Conservation (phyloP, 2,888 invertebrate species). For the Mycogona germanica region DNA sequence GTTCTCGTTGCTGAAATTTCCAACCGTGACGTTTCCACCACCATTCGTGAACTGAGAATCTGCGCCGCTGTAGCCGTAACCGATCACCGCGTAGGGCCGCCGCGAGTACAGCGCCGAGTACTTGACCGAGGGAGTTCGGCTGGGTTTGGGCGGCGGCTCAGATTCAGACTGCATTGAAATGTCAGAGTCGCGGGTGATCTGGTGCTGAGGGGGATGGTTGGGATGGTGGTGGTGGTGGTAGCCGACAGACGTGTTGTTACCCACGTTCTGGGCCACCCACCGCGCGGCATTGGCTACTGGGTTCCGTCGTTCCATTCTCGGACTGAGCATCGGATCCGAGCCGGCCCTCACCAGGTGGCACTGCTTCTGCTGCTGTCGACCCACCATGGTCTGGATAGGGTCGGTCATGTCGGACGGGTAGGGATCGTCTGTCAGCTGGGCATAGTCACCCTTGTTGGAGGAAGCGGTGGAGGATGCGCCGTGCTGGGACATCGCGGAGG, state of each 20-base stretch:
- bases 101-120: constrained; percentile 26
- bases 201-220: not conserved
- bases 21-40: not conserved
- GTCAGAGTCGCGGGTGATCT: too few species aligned
- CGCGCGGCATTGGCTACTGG: constrained; percentile 28
- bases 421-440: not conserved
- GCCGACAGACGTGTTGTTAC: not conserved
- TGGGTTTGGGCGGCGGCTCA: constrained; percentile 36
- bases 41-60: not conserved
- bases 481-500: not conserved
- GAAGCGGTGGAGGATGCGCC: not conserved
- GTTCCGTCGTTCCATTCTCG: constrained; percentile 46
- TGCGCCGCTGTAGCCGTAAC: not conserved
- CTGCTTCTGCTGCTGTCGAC: not conserved
- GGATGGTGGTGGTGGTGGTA: not conserved
- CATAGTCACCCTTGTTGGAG: not conserved
- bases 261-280: not conserved
- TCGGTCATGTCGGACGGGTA: not conserved
- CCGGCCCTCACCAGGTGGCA: constrained; percentile 47
- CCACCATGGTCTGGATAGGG: not conserved
- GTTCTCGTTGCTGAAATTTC: constrained; percentile 54
- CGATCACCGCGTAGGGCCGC: constrained; percentile 19
- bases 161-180: constrained; percentile 25
- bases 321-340: constrained; percentile 45
- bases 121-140: constrained; percentile 35